Evolutionary conservation across 2,113 vertebrate genomes (phyloP), one percentile per base, ranked within the genome.

Genomic region (Sprattus sprattus): DNA sequence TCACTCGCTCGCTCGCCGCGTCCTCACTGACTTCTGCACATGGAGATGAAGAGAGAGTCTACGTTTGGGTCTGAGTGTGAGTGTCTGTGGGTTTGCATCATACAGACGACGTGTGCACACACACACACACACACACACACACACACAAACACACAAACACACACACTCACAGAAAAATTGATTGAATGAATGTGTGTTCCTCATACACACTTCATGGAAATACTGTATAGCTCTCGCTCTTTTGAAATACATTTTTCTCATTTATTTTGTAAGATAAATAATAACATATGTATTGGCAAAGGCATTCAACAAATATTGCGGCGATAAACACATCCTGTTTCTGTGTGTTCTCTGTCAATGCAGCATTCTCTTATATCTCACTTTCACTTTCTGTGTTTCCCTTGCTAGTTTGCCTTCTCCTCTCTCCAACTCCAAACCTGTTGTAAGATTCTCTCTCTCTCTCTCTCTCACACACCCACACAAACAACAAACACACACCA

Each of bases 401-500:
- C 47, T 49, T 8, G 47, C 6, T 60, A 20, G 54, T 60, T 60
- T 60, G 18, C 54, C 54, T 60, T 60, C 13, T 52, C 10, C 78
- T 85, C 88, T 88, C 64, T 39, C 81, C 81, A 87, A 49, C 25
- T 47, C 57, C 86, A 80, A 87, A 86, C 45, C 46, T 39, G 67
- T 71, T 50, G 39, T 39, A 39, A 39, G 39, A 39, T 39, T 39
- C 39, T 39, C 39, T 39, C 39, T 39, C 39, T 39, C 39, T 39
- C 39, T 1, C 39, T 39, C 39, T 39, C 39, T 1, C 39, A 39
- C 39, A 39, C 39, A 39, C 39, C 28, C 81, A n/a, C 81, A 20
- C 50, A n/a, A n/a, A n/a, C n/a, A n/a, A n/a, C n/a, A n/a, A n/a
- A n/a, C n/a, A n/a, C n/a, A n/a, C n/a, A n/a, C n/a, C n/a, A n/a